Conservation (phyloP, 1,140 invertebrate species). For the Cryptotermes secundus region DNA sequence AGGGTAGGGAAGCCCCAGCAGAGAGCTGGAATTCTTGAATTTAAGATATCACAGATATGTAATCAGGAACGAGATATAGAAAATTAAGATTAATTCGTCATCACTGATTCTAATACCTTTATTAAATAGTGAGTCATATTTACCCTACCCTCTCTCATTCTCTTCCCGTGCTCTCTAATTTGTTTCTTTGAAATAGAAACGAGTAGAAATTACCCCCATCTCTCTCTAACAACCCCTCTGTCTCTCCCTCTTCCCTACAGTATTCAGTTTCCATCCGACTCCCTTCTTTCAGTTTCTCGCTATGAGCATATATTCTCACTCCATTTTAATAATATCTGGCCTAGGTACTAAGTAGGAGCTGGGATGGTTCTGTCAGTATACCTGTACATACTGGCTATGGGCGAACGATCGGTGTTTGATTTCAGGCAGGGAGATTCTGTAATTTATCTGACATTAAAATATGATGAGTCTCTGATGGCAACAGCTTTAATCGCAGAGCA, state of each 20-base stretch:
- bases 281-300: neutral
- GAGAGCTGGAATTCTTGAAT: neutral
- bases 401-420: too few species aligned
- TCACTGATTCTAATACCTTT: slow-evolving; percentile 9
- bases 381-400: too few species aligned
- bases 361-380: too few species aligned
- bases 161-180: slow-evolving; percentile 16
- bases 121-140: slow-evolving; percentile 27
- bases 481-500: too few species aligned
- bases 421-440: too few species aligned
- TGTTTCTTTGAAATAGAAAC: slow-evolving; percentile 29
- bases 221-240: slow-evolving; percentile 33
- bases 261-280: neutral
- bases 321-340: too few species aligned
- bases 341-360: too few species aligned
- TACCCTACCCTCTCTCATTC: neutral
- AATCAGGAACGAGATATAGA: neutral
- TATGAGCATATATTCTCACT: too few species aligned
- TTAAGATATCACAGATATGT: neutral
- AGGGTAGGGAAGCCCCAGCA: too few species aligned
- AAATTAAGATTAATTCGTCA: slow-evolving; percentile 23
- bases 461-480: too few species aligned
- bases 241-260: neutral
- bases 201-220: slow-evolving; percentile 34
- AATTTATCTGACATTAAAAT: too few species aligned